Conservation (phyloP, 2,888 invertebrate species). For the Empis livida region DNA sequence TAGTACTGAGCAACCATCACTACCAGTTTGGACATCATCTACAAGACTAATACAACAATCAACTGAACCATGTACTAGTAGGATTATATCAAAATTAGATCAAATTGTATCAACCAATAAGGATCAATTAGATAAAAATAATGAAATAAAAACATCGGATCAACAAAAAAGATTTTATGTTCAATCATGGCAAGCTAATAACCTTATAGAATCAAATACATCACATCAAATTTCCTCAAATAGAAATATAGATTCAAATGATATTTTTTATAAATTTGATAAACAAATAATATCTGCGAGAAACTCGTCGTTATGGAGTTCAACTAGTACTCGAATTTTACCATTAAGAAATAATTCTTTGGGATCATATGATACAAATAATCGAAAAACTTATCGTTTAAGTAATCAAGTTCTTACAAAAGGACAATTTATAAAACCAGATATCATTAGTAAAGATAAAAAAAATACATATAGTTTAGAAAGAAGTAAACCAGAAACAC, state of each 20-base stretch:
- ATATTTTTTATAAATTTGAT: constrained; percentile 13
- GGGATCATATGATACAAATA: constrained; percentile 52
- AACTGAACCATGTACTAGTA: constrained; percentile 2
- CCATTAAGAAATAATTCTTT: constrained; percentile 58
- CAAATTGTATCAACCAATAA: no score
- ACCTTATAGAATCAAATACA: constrained; percentile 12
- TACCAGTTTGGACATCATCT: constrained; percentile 32
- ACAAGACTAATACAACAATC: constrained; percentile 30
- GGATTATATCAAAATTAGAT: constrained; percentile 3
- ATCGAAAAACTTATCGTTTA: constrained; percentile 25
- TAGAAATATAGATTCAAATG: constrained; percentile 19
- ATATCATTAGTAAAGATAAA: constrained; percentile 1
- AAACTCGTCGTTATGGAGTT: constrained; percentile 55
- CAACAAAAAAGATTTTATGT: constrained; percentile 23
- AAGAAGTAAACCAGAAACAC: constrained; percentile 52
- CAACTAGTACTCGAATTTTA: constrained; percentile 41
- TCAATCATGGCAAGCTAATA: neutral
- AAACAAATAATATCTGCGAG: constrained; percentile 27
- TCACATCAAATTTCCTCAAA: constrained; percentile 16
- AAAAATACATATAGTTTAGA: neutral
- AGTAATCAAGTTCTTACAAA: constrained; percentile 29
- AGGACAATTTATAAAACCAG: constrained; percentile 29
- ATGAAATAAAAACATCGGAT: neutral
- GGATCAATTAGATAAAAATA: neutral
- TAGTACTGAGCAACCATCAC: constrained; percentile 12